Evolutionary conservation across 2,797 vertebrate genomes (phyloP), one percentile per base, ranked within the genome.

Genomic region (Naso thynnoides): DNA sequence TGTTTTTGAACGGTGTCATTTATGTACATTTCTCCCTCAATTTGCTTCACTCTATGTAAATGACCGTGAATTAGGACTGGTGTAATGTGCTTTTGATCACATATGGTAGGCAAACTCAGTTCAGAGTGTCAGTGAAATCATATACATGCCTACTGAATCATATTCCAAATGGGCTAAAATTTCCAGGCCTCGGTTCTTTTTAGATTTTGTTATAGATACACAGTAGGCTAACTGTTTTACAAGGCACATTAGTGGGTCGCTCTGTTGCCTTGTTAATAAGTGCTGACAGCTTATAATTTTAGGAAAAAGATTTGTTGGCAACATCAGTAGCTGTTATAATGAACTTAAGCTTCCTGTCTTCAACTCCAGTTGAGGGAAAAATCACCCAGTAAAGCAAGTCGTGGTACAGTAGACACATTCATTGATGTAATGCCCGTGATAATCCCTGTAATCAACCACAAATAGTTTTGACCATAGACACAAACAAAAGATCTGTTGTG

Each of bases 271-370:
- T 61, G 29, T 33, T 36, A 26, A 76, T 39, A 61, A 65, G 31
- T 55, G 47, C 55, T 74, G 24, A 49, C 60, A 56, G 23, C 31
- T 52, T 45, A 6, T 59, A 14, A 60, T 73, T 72, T 80, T 52
- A 57, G 41, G 23, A 65, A 74, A 54, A 16, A 16, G 26, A 68
- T 64, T 70, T 79, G 38, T 47, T 62, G 36, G 60, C 50, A 76
- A 67, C 58, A 75, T 78, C 50, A 73, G 6, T 63, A 45, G 48
- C 19, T 50, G 7, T 64, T 67, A 67, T 68, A 61, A 76, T 86
- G 27, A 77, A 65, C 27, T 49, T 58, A 0, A 45, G 24, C 53
- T 45, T 76, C 23, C 33, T 36, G 33, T 8, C 48, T 63, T 73
- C 52, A 65, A 50, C 44, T 45, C n/a, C 11, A 65, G 72, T 15